Evolutionary conservation across 2,888 invertebrate species (phyloP).

Genomic region (Salpingus planirostris): DNA sequence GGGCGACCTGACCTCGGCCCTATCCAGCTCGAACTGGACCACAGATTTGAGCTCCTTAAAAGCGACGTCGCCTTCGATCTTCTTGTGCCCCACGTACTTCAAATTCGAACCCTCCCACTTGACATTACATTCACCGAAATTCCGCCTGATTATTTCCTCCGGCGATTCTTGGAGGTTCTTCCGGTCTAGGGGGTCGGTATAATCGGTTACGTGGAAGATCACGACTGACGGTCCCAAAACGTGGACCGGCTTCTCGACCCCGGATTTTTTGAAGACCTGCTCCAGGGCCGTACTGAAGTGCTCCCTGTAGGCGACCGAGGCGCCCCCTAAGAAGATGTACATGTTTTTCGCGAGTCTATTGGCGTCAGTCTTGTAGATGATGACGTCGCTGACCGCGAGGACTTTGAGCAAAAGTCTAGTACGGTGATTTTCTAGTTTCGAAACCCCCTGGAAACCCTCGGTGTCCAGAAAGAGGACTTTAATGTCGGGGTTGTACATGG

Average conservation of each 20-base stretch:
- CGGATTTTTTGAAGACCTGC: conserved; percentile 25
- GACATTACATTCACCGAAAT: conserved; percentile 53
- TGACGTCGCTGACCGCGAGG: conserved; percentile 72
- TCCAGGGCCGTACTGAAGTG: conserved; percentile 58
- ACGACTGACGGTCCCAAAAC: conserved; percentile 61
- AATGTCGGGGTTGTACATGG: conserved; percentile 56
- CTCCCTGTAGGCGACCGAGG: conserved; percentile 62
- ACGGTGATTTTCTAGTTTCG: conserved; percentile 52
- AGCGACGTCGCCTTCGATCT: conserved; percentile 44
- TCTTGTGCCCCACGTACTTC: conserved; percentile 57
- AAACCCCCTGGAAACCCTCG: conserved; percentile 57
- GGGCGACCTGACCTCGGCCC: conserved; percentile 61
- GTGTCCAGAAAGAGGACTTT: conserved; percentile 68
- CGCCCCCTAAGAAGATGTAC: conserved; percentile 67
- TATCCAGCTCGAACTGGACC: conserved; percentile 54
- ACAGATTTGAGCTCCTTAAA: conserved; percentile 50
- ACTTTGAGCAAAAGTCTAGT: conserved; percentile 66
- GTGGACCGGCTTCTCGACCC: conserved; percentile 18
- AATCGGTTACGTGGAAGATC: conserved; percentile 70
- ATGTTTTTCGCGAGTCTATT: conserved; percentile 68
- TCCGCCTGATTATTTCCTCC: conserved; percentile 52
- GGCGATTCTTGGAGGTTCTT: conserved; percentile 47
- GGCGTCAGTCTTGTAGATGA: conserved; percentile 66
- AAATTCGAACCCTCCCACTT: conserved; percentile 62
- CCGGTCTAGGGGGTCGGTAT: conserved; percentile 58